Percentiles rank a stretch among this genome's conserved stretches.
These are phyloP conservation scores for Theretra japonica DNA, from an alignment of 2,888 invertebrate species.

Conservation along the genomic window DNA sequence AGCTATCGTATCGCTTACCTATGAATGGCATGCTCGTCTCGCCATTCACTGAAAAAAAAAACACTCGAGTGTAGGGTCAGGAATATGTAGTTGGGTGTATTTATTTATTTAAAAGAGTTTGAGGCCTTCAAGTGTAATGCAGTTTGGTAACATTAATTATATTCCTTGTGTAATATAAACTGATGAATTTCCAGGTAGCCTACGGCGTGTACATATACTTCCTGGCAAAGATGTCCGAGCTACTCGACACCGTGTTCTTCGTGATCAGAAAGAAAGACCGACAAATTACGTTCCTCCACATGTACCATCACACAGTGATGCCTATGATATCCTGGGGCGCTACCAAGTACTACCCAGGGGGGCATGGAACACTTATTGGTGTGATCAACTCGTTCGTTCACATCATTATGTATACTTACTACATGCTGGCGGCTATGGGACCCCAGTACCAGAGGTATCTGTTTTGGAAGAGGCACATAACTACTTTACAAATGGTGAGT, in stretches of 20 bases:
- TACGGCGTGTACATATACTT: constrained; percentile 93
- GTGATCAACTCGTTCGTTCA: constrained; percentile 97
- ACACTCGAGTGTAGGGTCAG: too few relatives aligned
- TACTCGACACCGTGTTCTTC: constrained; percentile 96
- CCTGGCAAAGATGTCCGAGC: constrained; percentile 94
- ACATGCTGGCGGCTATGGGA: constrained; percentile 94
- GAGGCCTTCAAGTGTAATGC: too few relatives aligned
- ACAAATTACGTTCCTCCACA: constrained; percentile 95
- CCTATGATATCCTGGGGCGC: constrained; percentile 97
- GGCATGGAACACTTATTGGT: constrained; percentile 96
- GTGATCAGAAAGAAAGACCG: constrained; percentile 95
- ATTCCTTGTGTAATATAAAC: background rate
- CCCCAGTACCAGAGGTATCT: constrained; percentile 94
- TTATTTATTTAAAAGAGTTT: too few relatives aligned
- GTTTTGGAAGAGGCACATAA: constrained; percentile 98
- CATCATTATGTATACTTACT: constrained; percentile 97
- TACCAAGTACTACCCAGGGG: constrained; percentile 94
- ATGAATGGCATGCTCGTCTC: too few relatives aligned
- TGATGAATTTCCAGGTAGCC: constrained; percentile 79
- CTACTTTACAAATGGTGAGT: constrained; percentile 85
- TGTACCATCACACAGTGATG: constrained; percentile 98
- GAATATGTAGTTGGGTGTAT: too few relatives aligned
- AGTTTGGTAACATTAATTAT: too few relatives aligned
- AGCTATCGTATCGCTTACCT: too few relatives aligned
- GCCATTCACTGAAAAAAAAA: too few relatives aligned